Evolutionary conservation across 2,888 invertebrate species (phyloP), one percentile per base, ranked within the genome.

Genomic region (Stegophylla sp.): DNA sequence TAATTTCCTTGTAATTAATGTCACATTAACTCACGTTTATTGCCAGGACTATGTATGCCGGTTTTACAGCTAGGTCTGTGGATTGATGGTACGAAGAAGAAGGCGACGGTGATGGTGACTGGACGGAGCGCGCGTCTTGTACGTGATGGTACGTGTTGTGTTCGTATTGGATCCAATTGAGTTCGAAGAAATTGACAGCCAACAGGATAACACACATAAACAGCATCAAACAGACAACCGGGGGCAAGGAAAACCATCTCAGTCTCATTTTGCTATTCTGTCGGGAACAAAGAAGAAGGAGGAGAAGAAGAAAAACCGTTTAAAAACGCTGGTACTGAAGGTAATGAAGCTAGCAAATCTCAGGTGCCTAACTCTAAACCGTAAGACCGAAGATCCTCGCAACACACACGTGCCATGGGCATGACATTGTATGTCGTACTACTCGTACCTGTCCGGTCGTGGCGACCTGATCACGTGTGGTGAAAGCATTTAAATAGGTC

Each of bases 81-180:
- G 23, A 15, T n/a, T 1, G 7, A 10, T 41, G 66, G 12, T 12
- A 43, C 43, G 73, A 13, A 13, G 34, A 34, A 34, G 34, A 34
- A 5, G 45, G 23, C n/a, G 13, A 10, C 10, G 17, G 28, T n/a
- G 48, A 23, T 2, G 20, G 7, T 9, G 15, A 0, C 7, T 34
- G 20, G 1, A 12, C 59, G 26, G 23, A 17, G 41, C 48, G 69
- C 56, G 59, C 23, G 48, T 79, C 41, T 7, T 63, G 71, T 13
- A 59, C 81, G 76, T 83, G 83, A 79, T 83, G 83, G 56, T 79
- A 83, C 26, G 59, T 82, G 53, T 81, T 59, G 63, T 83, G 83
- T 53, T 83, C 83, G 41, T 82, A 71, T 48, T 83, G 82, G 26
- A 84, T 83, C 82, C 82, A 83, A 9, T 74, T 81, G 17, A 84